phyloP scores from a whole-genome alignment of 2,797 vertebrate species.

The Tenualosa ilisha region DNA sequence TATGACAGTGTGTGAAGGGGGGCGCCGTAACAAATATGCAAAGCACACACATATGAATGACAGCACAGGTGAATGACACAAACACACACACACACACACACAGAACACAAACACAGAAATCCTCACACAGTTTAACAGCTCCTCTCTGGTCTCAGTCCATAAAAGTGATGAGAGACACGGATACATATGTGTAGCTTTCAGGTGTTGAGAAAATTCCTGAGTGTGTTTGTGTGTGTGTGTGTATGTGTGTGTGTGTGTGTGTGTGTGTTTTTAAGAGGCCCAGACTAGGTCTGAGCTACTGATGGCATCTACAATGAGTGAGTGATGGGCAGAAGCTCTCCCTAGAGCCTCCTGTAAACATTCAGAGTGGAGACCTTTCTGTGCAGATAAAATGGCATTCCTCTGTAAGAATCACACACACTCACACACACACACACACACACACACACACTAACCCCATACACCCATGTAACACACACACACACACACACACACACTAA shows the following conservation, averaged over 20 bases:
- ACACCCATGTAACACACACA: background rate
- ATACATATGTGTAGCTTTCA: constrained; percentile 30
- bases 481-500: background rate
- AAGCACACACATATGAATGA: background rate
- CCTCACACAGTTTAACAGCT: background rate
- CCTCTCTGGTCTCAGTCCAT: constrained; percentile 25
- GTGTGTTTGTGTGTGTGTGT: background rate
- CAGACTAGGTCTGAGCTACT: background rate
- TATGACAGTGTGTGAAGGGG: background rate
- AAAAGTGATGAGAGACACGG: background rate
- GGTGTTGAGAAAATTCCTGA: constrained; percentile 36
- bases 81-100: background rate
- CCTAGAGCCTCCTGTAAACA: background rate
- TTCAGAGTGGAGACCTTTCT: background rate
- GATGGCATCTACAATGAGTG: background rate
- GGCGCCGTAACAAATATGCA: background rate
- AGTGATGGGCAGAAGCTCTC: background rate
- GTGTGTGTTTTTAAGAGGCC: background rate
- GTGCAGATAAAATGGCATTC: background rate
- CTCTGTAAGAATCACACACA: background rate
- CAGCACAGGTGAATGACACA: background rate
- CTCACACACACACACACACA: constrained; percentile 1
- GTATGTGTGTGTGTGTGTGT: background rate
- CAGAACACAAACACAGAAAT: background rate
- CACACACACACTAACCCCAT: no score